phyloP scores from a whole-genome alignment of 2,888 invertebrate genomes.

The Nesidiocoris tenuis region DNA sequence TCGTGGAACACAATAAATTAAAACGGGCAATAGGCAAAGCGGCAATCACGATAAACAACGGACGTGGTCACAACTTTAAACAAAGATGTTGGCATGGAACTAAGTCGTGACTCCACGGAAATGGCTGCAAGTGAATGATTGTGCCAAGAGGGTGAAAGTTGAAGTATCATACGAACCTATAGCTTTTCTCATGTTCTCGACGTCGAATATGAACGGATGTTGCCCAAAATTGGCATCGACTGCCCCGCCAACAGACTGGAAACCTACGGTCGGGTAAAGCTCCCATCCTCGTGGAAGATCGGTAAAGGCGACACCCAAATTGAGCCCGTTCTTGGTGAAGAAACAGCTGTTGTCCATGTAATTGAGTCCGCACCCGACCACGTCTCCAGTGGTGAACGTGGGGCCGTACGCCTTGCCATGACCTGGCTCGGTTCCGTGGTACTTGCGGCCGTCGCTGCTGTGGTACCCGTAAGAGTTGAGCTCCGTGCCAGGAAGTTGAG shows the following conservation, averaged over 20 bases:
- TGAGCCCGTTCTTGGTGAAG: conserved; percentile 39
- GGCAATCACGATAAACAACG: no score
- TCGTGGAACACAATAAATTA: no score
- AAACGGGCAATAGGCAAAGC: no score
- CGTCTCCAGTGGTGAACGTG: conserved; percentile 33
- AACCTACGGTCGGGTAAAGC: conserved; percentile 32
- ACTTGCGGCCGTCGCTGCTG: conserved; percentile 30
- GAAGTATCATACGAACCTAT: conserved; percentile 32
- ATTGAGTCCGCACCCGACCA: conserved; percentile 34
- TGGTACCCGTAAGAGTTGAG: conserved; percentile 34
- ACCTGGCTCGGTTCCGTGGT: conserved; percentile 25
- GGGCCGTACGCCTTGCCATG: conserved; percentile 33
- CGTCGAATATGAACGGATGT: conserved; percentile 34
- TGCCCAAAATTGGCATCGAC: conserved; percentile 40
- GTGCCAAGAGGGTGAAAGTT: no score
- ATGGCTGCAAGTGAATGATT: no score
- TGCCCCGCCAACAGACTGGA: conserved; percentile 34
- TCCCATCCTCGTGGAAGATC: conserved; percentile 26
- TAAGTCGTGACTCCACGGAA: no score
- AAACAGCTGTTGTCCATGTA: conserved; percentile 37
- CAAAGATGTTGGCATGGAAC: no score
- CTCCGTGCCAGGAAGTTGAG: conserved; percentile 34
- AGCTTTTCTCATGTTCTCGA: conserved; percentile 36
- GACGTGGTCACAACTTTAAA: no score
- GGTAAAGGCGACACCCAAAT: conserved; percentile 36